Conservation (phyloP, 2,113 vertebrate genomes). For the Gymnobelideus leadbeateri region DNA sequence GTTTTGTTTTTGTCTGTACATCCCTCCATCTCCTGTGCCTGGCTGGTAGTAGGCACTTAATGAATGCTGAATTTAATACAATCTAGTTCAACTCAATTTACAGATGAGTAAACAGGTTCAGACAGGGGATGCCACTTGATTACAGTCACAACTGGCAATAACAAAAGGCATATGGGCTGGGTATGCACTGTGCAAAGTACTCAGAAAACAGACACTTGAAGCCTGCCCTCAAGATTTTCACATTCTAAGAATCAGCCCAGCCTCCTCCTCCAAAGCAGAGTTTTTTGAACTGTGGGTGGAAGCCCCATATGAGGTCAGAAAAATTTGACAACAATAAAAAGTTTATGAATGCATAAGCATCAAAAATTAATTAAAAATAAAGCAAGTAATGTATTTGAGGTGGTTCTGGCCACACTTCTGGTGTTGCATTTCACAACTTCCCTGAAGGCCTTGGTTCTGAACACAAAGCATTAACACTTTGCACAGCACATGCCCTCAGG, state of each 20-base stretch:
- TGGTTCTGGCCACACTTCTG: too few relatives aligned
- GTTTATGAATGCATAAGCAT: too few relatives aligned
- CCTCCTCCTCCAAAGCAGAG: too few relatives aligned
- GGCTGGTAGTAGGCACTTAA: background rate
- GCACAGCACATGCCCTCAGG: too few relatives aligned
- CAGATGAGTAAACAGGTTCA: background rate
- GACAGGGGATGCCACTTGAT: background rate
- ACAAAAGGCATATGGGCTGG: background rate
- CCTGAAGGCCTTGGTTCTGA: too few relatives aligned
- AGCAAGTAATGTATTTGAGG: too few relatives aligned
- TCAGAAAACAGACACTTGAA: background rate
- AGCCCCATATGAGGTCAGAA: too few relatives aligned
- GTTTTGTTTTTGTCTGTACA: background rate
- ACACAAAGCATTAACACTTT: too few relatives aligned
- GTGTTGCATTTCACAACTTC: too few relatives aligned
- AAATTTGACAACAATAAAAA: too few relatives aligned
- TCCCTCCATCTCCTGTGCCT: background rate
- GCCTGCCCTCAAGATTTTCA: background rate
- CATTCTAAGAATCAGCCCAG: background rate
- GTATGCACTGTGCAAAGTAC: background rate
- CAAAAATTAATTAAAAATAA: too few relatives aligned
- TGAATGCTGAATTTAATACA: background rate
- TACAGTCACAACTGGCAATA: background rate
- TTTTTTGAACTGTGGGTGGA: too few relatives aligned
- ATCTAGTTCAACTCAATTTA: background rate